Evolutionary conservation across 1,140 invertebrate genomes (phyloP), one percentile per base, ranked within the genome.

Genomic region (Eupeodes corollae): DNA sequence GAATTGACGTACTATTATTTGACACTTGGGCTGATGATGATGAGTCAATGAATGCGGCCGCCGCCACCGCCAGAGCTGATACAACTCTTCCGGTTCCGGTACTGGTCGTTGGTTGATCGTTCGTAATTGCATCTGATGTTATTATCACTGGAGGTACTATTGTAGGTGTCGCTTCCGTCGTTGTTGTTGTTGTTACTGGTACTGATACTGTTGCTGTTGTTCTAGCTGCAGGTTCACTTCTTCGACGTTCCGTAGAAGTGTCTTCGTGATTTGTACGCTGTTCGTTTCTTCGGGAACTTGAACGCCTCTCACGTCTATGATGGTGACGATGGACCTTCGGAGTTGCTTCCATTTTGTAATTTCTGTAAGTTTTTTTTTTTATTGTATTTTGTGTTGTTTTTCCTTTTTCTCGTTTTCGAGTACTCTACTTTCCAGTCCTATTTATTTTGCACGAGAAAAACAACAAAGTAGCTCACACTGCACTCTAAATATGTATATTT

Each of bases 321-420:
- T 63, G 61, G 53, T 66, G 63, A 31, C 59, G 61, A 61, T 66
- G 63, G 49, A 66, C 63, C 53, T 66, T 66, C 44, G 61, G 61
- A 47, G 47, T 44, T 26, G 49, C 44, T 40, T 39, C 18, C 35
- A 21, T 47, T 45, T 43, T 43, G 8, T 8, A 19, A n/a, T 21
- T 45, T 35, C n/a, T 37, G 35, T 5, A 26, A 26, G 21, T 26
- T 26, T 26, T 26, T 26, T 26, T 26, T 26, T 26, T 26, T 26
- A 5, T 26, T 37, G 3, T 10, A 6, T 14, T 16, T 11, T 11
- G 3, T 14, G 35, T 6, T 37, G 35, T n/a, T 16, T 3, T 14
- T 14, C 6, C 3, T 10, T 16, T 14, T 37, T 37, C 35, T 3
- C 3, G 35, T 16, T 14, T 37, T 37, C 35, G 35, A 14, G 35